These are phyloP conservation scores for Thomomys bottae DNA, from an alignment of 2,113 vertebrate genomes.

Conservation along the genomic window DNA sequence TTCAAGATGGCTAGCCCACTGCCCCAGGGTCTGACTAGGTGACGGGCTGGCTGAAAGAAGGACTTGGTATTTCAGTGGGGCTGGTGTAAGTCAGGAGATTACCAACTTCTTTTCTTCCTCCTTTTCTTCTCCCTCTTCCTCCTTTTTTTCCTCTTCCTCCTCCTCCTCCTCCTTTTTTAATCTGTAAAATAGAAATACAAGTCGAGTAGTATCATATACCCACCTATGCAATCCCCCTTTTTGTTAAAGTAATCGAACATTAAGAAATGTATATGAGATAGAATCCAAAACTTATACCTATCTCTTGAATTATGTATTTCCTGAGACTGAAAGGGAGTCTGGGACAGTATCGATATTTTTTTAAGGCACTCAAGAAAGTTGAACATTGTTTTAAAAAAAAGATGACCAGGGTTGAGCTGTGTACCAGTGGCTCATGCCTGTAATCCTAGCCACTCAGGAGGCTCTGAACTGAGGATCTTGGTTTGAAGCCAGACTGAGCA, in stretches of 20 bases:
- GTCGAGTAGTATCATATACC: too few relatives aligned
- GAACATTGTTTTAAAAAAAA: neutral
- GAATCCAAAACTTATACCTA: neutral
- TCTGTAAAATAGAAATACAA: neutral
- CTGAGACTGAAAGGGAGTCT: neutral
- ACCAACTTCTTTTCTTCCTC: neutral
- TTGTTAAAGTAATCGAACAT: neutral
- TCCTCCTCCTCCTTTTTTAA: neutral
- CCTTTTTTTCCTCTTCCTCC: too few relatives aligned
- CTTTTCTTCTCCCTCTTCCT: too few relatives aligned
- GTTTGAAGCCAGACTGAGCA: too few relatives aligned
- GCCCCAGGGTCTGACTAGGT: neutral
- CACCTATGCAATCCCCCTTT: neutral
- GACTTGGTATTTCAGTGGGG: neutral
- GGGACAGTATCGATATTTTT: neutral
- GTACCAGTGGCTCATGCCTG: too few relatives aligned
- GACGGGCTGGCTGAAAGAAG: neutral
- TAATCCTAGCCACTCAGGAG: too few relatives aligned
- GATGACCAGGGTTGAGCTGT: too few relatives aligned
- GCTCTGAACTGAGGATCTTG: too few relatives aligned
- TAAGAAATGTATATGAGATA: neutral
- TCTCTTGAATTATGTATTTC: neutral
- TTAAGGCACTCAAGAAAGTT: neutral
- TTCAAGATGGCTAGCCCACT: neutral
- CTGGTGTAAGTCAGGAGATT: rapidly evolving